Conservation (phyloP, 2,113 vertebrate species). For the Numida meleagris region DNA sequence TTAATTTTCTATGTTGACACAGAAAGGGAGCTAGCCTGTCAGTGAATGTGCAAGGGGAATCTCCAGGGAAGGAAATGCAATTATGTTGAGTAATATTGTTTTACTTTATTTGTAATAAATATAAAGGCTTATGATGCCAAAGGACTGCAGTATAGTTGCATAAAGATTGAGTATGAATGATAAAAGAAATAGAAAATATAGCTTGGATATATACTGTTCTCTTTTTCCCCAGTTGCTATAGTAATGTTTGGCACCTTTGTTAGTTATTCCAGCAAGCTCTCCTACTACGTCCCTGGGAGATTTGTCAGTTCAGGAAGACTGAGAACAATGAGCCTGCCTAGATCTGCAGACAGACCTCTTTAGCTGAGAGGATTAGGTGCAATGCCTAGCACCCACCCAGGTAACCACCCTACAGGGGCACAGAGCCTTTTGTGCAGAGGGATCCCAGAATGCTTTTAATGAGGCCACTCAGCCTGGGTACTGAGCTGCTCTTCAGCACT, state of each 20-base stretch:
- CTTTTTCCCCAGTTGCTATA: constrained; percentile 34
- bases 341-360: background rate
- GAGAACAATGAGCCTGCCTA: background rate
- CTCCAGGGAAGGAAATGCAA: constrained; percentile 11
- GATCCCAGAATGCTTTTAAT: background rate
- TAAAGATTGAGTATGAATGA: background rate
- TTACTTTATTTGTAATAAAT: constrained; percentile 25
- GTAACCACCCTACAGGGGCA: background rate
- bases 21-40: background rate
- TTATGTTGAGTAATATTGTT: background rate
- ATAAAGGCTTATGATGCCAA: background rate
- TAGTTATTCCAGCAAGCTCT: constrained; percentile 16
- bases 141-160: background rate
- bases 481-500: rapidly evolving
- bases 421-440: background rate
- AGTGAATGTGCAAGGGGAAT: background rate
- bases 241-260: constrained; percentile 26
- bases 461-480: background rate
- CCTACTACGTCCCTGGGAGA: background rate
- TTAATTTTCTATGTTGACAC: constrained; percentile 37
- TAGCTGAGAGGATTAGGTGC: background rate
- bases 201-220: background rate
- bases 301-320: constrained; percentile 13
- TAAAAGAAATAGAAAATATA: background rate
- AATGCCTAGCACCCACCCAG: background rate